Percentiles rank a stretch among this genome's conserved stretches.
Conservation (phyloP, 2,797 vertebrate species). For the Sebastes alutus region DNA sequence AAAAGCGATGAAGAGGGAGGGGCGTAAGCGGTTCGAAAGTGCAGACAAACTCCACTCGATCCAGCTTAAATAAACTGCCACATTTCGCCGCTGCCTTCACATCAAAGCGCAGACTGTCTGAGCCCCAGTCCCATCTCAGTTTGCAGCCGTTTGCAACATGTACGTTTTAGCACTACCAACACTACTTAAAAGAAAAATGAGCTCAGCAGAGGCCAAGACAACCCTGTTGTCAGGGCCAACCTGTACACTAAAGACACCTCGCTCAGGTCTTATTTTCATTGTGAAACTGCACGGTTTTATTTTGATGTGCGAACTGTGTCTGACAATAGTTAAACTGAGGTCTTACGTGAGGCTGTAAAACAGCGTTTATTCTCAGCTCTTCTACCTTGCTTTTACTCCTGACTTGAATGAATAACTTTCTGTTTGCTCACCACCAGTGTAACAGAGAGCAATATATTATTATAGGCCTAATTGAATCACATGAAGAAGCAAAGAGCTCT, state of each 20-base stretch:
- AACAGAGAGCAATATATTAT: conserved; percentile 46
- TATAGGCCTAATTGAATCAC: conserved; percentile 70
- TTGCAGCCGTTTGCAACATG: conserved; percentile 57
- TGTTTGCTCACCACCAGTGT: conserved; percentile 35
- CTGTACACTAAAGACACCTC: background rate
- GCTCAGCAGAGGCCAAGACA: conserved; percentile 12
- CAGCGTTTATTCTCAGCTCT: conserved; percentile 12
- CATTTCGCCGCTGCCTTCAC: conserved; percentile 64
- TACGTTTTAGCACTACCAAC: conserved; percentile 18
- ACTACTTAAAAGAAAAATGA: conserved; percentile 36
- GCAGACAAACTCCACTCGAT: conserved; percentile 88
- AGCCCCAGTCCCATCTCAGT: conserved; percentile 65
- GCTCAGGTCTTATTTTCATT: conserved; percentile 9
- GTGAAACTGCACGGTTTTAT: conserved; percentile 18
- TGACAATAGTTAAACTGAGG: conserved; percentile 20
- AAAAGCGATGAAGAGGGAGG: conserved; percentile 62
- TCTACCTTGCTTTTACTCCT: conserved; percentile 15
- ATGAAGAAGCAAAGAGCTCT: conserved; percentile 41
- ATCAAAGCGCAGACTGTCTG: conserved; percentile 76
- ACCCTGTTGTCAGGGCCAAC: background rate
- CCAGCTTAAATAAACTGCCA: conserved; percentile 87
- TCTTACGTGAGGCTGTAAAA: conserved; percentile 18
- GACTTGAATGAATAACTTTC: conserved; percentile 28
- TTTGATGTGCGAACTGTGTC: conserved; percentile 17
- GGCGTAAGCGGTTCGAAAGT: conserved; percentile 84